A percentile compares a stretch with the other conserved stretches of the same genome.
Conservation (phyloP, 92 coral and sea anemone species). For the Epizoanthus scotinus region DNA sequence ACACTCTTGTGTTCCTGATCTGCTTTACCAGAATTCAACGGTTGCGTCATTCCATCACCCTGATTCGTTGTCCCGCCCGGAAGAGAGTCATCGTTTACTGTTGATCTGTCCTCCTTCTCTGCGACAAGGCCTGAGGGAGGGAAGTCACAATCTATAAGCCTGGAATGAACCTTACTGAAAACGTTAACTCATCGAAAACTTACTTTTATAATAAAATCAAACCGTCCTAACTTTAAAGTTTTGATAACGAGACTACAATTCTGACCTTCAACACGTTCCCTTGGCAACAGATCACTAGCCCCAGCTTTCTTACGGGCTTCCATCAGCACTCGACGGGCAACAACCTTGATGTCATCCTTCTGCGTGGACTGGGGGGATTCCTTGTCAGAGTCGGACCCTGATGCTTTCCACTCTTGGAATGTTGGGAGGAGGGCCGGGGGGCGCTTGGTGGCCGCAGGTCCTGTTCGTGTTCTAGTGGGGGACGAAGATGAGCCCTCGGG, state of each 20-base stretch:
- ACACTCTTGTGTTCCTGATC: not conserved
- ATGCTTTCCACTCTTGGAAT: constrained; percentile 79
- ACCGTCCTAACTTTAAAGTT: not conserved
- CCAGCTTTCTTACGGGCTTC: constrained; percentile 93
- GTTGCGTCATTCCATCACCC: not conserved
- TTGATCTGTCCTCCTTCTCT: constrained; percentile 13
- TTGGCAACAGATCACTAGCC: constrained; percentile 81
- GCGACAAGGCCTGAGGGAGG: constrained; percentile 15
- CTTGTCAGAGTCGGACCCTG: constrained; percentile 3
- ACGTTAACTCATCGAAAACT: too few species aligned
- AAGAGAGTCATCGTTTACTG: not conserved
- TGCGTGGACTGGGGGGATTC: constrained; percentile 40
- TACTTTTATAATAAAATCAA: not conserved
- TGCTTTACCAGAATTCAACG: not conserved
- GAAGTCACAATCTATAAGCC: too few species aligned
- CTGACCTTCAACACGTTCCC: constrained; percentile 65
- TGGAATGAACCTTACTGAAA: not conserved
- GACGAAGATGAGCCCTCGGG: constrained; percentile 45
- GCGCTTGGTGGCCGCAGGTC: constrained; percentile 52
- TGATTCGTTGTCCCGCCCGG: not conserved
- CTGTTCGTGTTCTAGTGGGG: constrained; percentile 35
- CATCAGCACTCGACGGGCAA: constrained; percentile 90
- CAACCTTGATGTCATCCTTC: constrained; percentile 74
- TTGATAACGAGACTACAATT: not conserved
- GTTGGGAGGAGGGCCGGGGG: constrained; percentile 75